These are phyloP conservation scores for Aethes cnicana DNA, from an alignment of 2,888 invertebrate genomes.

Conservation along the genomic window DNA sequence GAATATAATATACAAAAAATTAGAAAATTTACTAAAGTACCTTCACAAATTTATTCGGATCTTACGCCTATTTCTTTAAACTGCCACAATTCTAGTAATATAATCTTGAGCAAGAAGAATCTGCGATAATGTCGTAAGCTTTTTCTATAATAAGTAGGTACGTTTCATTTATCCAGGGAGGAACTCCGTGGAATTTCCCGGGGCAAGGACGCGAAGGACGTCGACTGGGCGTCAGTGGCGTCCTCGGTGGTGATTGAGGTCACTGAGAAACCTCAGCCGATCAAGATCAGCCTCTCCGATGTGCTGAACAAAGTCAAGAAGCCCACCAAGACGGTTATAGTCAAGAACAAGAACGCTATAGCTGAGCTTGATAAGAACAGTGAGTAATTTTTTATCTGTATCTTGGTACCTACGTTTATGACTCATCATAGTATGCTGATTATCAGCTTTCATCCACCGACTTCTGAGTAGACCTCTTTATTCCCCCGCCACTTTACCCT, in stretches of 20 bases:
- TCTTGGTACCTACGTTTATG: not conserved
- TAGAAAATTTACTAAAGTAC: too few species aligned
- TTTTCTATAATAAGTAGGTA: constrained; percentile 3
- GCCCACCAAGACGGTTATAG: constrained; percentile 81
- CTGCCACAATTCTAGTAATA: too few species aligned
- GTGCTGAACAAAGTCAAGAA: constrained; percentile 87
- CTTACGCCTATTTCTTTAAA: too few species aligned
- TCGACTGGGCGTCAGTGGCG: constrained; percentile 92
- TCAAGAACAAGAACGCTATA: constrained; percentile 76
- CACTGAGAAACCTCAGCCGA: constrained; percentile 87
- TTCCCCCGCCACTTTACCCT: too few species aligned
- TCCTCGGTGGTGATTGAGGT: constrained; percentile 81
- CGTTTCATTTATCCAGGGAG: constrained; percentile 80
- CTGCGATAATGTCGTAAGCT: too few species aligned
- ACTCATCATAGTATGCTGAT: not conserved
- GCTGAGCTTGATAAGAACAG: constrained; percentile 83
- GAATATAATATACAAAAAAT: too few species aligned
- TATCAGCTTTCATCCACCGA: too few species aligned
- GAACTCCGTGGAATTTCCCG: constrained; percentile 92
- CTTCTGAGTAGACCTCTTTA: too few species aligned
- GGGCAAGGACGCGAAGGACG: constrained; percentile 91
- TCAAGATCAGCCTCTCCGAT: constrained; percentile 89
- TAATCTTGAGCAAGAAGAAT: too few species aligned
- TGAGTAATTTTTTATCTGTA: too few species aligned
- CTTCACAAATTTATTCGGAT: too few species aligned